Evolutionary conservation across 2,888 invertebrate species (phyloP), one percentile per base, ranked within the genome.

Genomic region (Tromatobia lineatoria): DNA sequence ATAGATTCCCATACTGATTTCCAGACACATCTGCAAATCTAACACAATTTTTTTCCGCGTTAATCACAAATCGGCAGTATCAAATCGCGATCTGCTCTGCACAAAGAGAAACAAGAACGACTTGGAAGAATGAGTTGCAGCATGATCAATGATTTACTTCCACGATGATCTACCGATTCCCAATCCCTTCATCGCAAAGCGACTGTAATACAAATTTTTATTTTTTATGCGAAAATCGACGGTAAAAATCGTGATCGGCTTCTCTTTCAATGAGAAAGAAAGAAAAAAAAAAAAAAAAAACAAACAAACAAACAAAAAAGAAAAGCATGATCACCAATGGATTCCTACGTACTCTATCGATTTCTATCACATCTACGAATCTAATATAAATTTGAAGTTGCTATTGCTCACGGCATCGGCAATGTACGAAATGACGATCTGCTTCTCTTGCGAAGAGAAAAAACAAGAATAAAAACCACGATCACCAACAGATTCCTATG

Each of bases 261-360:
- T 38, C n/a, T n/a, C 8, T 7, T 10, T 38, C n/a, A 18, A 18
- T 0, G n/a, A 50, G 8, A 34, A 57, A 67, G n/a, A 52, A 11
- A n/a, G 11, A n/a, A 1, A 6, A n/a, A n/a, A n/a, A n/a, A n/a
- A n/a, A n/a, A n/a, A n/a, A n/a, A n/a, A n/a, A n/a, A n/a, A n/a
- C n/a, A n/a, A n/a, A n/a, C n/a, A n/a, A n/a, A n/a, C n/a, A 52
- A 34, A 59, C 29, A 59, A 59, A 29, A 59, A 59, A 73, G 15
- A 52, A 23, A 54, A 70, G 3, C 38, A 38, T 10, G 10, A 8
- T 38, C 10, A 10, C 0, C 38, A 10, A 38, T 38, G 10, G 10
- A 38, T 38, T 38, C 10, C 38, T 2, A 10, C 10, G 1, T 10
- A 10, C 8, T 38, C 10, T 1, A 38, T 10, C 18, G n/a, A 61